Percentiles rank a stretch among this genome's conserved stretches.
Evolutionary conservation across 2,113 vertebrate genomes (phyloP).

Genomic region (Bos taurus): DNA sequence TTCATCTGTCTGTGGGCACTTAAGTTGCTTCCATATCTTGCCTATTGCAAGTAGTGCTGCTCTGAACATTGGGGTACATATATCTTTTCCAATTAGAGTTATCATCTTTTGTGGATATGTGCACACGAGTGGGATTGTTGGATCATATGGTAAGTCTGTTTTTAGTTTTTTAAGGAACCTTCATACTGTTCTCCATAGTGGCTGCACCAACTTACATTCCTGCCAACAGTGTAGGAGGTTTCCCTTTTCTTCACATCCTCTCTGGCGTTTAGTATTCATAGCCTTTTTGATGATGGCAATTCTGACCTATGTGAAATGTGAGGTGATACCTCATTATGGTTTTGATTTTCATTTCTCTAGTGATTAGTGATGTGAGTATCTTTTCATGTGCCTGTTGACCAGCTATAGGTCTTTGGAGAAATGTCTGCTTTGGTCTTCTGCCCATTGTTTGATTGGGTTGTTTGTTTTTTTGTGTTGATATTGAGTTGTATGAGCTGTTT

Average conservation of each 20-base stretch:
- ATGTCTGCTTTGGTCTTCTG: neutral
- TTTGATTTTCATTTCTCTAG: neutral
- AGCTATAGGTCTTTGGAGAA: neutral
- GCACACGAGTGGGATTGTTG: neutral
- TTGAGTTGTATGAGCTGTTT: neutral
- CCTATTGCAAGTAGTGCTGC: neutral
- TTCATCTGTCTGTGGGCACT: neutral
- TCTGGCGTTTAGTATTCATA: neutral
- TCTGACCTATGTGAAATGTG: neutral
- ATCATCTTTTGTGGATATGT: neutral
- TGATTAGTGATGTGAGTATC: neutral
- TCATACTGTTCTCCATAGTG: neutral
- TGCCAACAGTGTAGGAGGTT: neutral
- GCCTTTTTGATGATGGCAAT: neutral
- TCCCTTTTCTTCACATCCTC: neutral
- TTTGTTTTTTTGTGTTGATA: neutral
- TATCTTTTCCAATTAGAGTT: neutral
- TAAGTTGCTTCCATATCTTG: neutral
- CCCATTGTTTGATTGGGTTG: neutral
- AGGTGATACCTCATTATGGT: neutral
- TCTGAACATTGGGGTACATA: neutral
- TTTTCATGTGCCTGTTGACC: neutral
- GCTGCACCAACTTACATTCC: neutral
- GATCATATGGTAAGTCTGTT: neutral
- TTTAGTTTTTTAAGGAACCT: neutral